Evolutionary conservation across 2,113 vertebrate genomes (phyloP).

Genomic region (Lonchura striata): DNA sequence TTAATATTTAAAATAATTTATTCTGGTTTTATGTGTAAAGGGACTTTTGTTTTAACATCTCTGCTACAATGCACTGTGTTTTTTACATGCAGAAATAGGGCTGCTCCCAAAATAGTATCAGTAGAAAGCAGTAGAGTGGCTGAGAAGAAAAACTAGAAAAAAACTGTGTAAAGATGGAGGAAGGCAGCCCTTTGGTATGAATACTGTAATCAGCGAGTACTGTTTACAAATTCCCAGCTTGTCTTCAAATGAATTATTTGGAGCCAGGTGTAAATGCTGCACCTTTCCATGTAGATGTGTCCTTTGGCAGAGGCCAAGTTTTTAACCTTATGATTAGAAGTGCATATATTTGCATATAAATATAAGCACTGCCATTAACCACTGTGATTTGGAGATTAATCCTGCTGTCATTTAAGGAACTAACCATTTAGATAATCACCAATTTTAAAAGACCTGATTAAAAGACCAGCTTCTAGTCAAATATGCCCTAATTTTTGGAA

Average conservation of each 20-base stretch:
- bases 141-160: neutral
- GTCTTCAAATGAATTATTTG: neutral
- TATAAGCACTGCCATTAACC: neutral
- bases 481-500: neutral
- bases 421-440: neutral
- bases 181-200: neutral
- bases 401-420: neutral
- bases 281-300: neutral
- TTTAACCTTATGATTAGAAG: neutral
- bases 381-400: neutral
- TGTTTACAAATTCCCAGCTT: neutral
- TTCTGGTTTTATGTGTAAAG: neutral
- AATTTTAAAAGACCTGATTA: neutral
- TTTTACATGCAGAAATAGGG: neutral
- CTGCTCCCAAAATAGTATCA: neutral
- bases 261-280: neutral
- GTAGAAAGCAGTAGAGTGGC: neutral
- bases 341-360: neutral
- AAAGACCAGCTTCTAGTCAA: neutral
- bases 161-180: neutral
- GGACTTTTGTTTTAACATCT: neutral
- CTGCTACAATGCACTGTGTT: neutral
- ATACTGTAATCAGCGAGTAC: neutral
- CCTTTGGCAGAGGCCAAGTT: neutral
- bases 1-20: neutral